Evolutionary conservation across 2,888 invertebrate species (phyloP).

Genomic region (Meteorus colon): DNA sequence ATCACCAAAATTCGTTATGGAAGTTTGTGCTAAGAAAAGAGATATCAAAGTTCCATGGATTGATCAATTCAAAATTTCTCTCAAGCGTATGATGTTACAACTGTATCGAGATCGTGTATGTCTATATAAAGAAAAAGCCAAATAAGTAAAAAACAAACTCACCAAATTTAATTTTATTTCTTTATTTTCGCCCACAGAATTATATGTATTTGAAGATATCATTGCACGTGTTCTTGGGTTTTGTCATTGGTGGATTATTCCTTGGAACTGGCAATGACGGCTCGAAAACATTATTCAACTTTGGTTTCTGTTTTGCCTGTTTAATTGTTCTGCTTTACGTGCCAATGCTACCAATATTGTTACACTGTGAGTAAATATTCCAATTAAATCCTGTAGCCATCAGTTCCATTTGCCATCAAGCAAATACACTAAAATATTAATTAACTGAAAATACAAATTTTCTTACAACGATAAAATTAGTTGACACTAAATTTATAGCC

Average conservation of each 20-base stretch:
- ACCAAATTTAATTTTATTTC: neutral
- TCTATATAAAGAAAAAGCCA: neutral
- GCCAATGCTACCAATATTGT: slow-evolving; percentile 86
- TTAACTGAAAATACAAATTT: neutral
- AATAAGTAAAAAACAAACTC: neutral
- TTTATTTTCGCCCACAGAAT: slow-evolving; percentile 75
- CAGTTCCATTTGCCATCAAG: neutral
- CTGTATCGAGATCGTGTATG: slow-evolving; percentile 83
- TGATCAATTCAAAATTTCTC: slow-evolving; percentile 81
- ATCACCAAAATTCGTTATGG: slow-evolving; percentile 52
- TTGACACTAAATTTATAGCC: neutral
- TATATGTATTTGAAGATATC: slow-evolving; percentile 82
- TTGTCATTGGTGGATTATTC: slow-evolving; percentile 82
- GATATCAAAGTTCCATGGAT: slow-evolving; percentile 77
- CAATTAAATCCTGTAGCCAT: neutral
- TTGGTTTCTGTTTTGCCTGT: slow-evolving; percentile 88
- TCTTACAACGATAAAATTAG: neutral
- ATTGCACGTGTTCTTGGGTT: slow-evolving; percentile 81
- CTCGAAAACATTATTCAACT: slow-evolving; percentile 87
- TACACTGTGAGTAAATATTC: slow-evolving; percentile 81
- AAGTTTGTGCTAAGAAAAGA: slow-evolving; percentile 73
- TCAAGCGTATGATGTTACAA: slow-evolving; percentile 83
- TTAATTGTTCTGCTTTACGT: slow-evolving; percentile 87
- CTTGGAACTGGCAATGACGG: slow-evolving; percentile 85
- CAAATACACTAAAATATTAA: slow-evolving; percentile 9